Percentiles rank a stretch among this genome's conserved stretches.
phyloP scores from a whole-genome alignment of 2,113 vertebrate genomes.

The Syngnathus scovelli region DNA sequence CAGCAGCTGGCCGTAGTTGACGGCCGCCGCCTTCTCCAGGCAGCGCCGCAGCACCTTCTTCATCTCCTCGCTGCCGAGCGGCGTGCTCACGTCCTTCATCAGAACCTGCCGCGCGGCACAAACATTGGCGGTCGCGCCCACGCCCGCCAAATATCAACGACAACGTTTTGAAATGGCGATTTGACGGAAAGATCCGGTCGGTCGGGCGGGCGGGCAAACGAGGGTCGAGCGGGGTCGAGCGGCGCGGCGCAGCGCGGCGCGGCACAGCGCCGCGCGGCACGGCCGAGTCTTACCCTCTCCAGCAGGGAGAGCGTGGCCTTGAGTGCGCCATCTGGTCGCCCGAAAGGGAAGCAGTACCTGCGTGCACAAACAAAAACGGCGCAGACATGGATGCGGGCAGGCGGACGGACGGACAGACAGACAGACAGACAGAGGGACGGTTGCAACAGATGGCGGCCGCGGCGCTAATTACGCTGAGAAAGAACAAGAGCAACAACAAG shows the following conservation, averaged over 20 bases:
- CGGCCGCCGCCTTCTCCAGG: constrained; percentile 89
- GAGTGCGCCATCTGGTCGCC: constrained; percentile 94
- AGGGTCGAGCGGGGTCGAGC: too few species aligned
- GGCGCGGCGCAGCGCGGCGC: too few species aligned
- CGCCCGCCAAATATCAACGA: too few species aligned
- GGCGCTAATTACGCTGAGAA: constrained; percentile 49
- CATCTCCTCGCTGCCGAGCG: constrained; percentile 88
- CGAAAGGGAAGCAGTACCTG: constrained; percentile 98
- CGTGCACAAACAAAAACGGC: constrained; percentile 43
- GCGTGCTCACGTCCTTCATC: constrained; percentile 96
- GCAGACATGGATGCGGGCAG: background rate
- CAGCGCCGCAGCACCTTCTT: constrained; percentile 88
- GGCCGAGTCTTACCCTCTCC: constrained; percentile 79
- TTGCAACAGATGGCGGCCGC: constrained; percentile 54
- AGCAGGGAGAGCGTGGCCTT: constrained; percentile 96
- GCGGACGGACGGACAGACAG: too few species aligned
- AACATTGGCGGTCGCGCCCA: too few species aligned
- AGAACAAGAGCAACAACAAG: constrained; percentile 2
- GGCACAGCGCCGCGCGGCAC: too few species aligned
- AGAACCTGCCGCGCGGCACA: constrained; percentile 73
- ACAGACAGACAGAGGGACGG: background rate
- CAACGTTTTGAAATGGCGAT: too few species aligned
- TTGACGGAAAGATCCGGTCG: too few species aligned
- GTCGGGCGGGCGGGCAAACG: too few species aligned
- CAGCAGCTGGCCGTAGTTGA: constrained; percentile 94